Percentiles rank a stretch among this genome's conserved stretches.
Evolutionary conservation across 2,113 vertebrate species (phyloP).

Genomic region (Notothenia coriiceps): DNA sequence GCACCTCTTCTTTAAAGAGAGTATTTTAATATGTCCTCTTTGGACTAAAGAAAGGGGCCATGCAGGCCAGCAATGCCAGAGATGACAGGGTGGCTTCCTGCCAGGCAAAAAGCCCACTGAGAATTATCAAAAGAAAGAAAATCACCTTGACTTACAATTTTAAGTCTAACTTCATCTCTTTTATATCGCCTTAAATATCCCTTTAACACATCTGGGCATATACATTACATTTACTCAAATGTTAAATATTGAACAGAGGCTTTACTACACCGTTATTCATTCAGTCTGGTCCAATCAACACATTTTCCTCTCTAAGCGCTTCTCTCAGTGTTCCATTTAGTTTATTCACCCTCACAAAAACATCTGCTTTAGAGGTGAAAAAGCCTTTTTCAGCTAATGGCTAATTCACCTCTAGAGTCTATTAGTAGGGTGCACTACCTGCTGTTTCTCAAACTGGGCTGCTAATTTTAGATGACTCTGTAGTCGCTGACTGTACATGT

Average conservation of each 20-base stretch:
- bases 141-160: background rate
- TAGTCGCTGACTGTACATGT: slow-evolving; percentile 38
- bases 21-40: slow-evolving; percentile 51
- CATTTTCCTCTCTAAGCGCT: slow-evolving; percentile 3
- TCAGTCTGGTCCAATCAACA: slow-evolving; percentile 25
- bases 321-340: slow-evolving; percentile 39
- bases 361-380: slow-evolving; percentile 79
- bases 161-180: background rate
- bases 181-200: background rate
- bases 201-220: background rate
- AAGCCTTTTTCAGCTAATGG: slow-evolving; percentile 76
- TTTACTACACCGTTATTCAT: background rate
- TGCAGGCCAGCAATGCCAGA: slow-evolving; percentile 11
- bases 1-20: slow-evolving; percentile 53
- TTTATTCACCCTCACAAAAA: slow-evolving; percentile 68
- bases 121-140: background rate
- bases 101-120: slow-evolving; percentile 5
- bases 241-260: background rate
- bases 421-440: slow-evolving; percentile 72
- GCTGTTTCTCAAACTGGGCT: slow-evolving; percentile 76
- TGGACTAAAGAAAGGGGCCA: slow-evolving; percentile 55
- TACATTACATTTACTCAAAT: background rate
- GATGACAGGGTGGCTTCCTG: slow-evolving; percentile 10
- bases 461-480: slow-evolving; percentile 78
- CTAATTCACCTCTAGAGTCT: slow-evolving; percentile 81